phyloP scores from a whole-genome alignment of 1,140 invertebrate species.

The Tetramorium simillimum region DNA sequence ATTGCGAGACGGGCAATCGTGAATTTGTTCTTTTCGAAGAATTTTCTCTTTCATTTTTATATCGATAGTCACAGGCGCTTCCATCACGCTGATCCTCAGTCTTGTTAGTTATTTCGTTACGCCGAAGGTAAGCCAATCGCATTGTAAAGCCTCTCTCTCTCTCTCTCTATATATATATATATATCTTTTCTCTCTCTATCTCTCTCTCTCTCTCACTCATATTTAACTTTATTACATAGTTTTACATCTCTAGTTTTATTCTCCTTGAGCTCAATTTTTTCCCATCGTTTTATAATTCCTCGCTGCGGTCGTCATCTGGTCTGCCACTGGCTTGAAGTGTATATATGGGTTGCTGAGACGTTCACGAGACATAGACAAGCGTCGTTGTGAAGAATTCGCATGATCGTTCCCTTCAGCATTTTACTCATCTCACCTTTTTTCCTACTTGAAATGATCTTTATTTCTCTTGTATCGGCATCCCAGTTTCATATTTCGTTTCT shows the following conservation, averaged over 20 bases:
- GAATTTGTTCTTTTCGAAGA: conserved; percentile 32
- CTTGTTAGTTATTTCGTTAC: conserved; percentile 74
- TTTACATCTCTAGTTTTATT: conserved; percentile 34
- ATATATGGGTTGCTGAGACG: conserved; percentile 45
- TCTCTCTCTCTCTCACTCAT: neutral
- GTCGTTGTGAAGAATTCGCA: conserved; percentile 61
- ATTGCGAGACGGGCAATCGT: conserved; percentile 59
- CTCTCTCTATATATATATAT: conserved; percentile 48
- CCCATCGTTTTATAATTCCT: conserved; percentile 47
- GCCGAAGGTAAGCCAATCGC: conserved; percentile 78
- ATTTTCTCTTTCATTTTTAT: conserved; percentile 68
- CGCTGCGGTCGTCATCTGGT: conserved; percentile 64
- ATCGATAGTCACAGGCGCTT: conserved; percentile 60
- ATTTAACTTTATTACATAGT: conserved; percentile 31
- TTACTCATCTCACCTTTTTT: conserved; percentile 12
- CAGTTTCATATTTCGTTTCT: conserved; percentile 10
- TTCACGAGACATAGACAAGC: conserved; percentile 35
- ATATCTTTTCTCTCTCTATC: conserved; percentile 33
- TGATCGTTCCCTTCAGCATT: conserved; percentile 53
- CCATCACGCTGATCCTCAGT: conserved; percentile 62
- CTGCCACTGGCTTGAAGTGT: conserved; percentile 39
- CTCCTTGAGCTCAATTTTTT: conserved; percentile 26
- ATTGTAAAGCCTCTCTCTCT: conserved; percentile 71
- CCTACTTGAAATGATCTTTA: neutral
- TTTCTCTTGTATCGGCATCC: conserved; percentile 6